Evolutionary conservation across 2,113 vertebrate species (phyloP).

Genomic region (Lynx canadensis): DNA sequence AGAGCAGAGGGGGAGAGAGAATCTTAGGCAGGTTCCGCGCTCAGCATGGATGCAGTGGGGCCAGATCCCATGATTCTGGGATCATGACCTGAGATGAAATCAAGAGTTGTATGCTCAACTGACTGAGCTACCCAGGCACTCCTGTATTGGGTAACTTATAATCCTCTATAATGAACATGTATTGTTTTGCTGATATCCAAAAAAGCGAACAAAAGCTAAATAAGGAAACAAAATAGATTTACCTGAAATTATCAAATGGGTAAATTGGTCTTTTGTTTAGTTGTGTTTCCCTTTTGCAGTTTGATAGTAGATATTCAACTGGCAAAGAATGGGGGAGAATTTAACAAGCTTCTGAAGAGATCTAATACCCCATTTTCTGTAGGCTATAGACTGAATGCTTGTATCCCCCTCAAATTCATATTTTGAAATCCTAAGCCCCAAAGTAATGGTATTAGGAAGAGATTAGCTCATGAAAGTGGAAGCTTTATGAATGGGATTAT

Average conservation of each 20-base stretch:
- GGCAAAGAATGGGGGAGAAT: background rate
- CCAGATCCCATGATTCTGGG: background rate
- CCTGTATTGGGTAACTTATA: background rate
- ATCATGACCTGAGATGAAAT: background rate
- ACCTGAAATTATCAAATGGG: background rate
- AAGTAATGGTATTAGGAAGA: background rate
- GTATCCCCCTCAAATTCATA: background rate
- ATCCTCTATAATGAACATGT: background rate
- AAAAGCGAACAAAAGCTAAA: background rate
- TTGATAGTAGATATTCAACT: constrained; percentile 2
- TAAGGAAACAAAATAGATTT: constrained; percentile 11
- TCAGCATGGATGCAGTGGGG: background rate
- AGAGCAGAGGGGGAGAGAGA: background rate
- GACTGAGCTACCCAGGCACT: background rate
- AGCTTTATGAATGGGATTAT: background rate
- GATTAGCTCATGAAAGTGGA: background rate
- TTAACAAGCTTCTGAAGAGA: background rate
- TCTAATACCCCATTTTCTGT: background rate
- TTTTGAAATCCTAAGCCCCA: background rate
- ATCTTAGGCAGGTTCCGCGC: background rate
- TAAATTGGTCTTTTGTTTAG: background rate
- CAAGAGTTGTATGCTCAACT: background rate
- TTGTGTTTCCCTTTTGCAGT: background rate
- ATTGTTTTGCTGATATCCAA: background rate
- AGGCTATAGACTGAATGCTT: background rate